Percentiles rank a stretch among this genome's conserved stretches.
These are phyloP conservation scores for Apocheima hispidaria DNA, from an alignment of 2,888 invertebrate species.

Conservation along the genomic window DNA sequence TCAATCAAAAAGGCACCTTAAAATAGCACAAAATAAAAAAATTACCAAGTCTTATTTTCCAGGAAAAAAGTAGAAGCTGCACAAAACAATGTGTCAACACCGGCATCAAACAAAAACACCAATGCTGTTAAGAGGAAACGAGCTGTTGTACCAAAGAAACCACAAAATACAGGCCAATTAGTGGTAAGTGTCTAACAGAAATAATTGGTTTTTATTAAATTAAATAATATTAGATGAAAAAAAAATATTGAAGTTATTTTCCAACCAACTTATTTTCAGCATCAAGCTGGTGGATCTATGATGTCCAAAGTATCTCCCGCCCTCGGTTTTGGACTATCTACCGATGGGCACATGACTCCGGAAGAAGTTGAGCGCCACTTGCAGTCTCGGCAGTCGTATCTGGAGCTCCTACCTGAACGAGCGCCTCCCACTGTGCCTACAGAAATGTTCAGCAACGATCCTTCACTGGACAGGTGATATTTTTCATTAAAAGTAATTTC, in stretches of 20 bases:
- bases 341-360: conserved; percentile 94
- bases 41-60: conserved; percentile 54
- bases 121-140: conserved; percentile 79
- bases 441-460: conserved; percentile 98
- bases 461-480: conserved; percentile 91
- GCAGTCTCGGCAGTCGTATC: conserved; percentile 92
- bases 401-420: conserved; percentile 93
- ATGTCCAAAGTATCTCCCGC: conserved; percentile 85
- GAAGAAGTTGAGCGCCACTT: conserved; percentile 96
- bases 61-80: conserved; percentile 85
- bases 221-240: too few relatives aligned
- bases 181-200: conserved; percentile 60
- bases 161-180: conserved; percentile 68
- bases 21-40: too few relatives aligned
- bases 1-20: too few relatives aligned
- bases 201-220: too few relatives aligned
- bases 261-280: conserved; percentile 66
- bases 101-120: conserved; percentile 66
- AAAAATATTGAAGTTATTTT: too few relatives aligned
- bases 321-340: conserved; percentile 71
- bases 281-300: conserved; percentile 80
- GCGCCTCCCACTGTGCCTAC: conserved; percentile 96
- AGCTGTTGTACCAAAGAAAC: conserved; percentile 76
- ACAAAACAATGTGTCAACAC: conserved; percentile 64
- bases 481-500: conserved; percentile 8